These are phyloP conservation scores for Lucilia cuprina DNA, from an alignment of 1,140 invertebrate genomes.

Conservation along the genomic window DNA sequence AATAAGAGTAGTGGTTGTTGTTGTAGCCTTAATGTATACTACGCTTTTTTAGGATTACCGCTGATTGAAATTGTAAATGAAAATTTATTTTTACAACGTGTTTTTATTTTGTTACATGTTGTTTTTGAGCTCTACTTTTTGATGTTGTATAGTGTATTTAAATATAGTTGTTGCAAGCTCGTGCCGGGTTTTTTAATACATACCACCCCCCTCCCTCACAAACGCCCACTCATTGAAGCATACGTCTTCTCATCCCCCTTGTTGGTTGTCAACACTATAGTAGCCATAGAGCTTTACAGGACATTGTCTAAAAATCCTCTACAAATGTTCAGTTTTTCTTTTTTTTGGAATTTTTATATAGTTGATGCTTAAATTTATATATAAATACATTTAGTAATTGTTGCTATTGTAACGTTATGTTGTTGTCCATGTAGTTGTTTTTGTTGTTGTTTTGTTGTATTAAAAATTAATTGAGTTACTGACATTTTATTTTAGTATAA, in stretches of 20 bases:
- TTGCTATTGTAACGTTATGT: background rate
- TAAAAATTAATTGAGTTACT: slow-evolving; percentile 34
- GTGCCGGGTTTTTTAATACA: background rate
- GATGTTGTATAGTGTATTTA: background rate
- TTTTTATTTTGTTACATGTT: slow-evolving; percentile 24
- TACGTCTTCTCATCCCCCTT: background rate
- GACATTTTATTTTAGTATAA: slow-evolving; percentile 37
- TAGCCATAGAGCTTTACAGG: background rate
- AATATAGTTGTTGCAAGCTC: background rate
- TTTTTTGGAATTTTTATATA: background rate
- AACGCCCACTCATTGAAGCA: background rate
- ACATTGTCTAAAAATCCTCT: background rate
- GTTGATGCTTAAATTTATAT: background rate
- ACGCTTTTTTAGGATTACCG: slow-evolving; percentile 58
- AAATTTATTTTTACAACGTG: slow-evolving; percentile 53
- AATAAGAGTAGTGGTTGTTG: background rate
- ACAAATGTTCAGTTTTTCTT: background rate
- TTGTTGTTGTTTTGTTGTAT: slow-evolving; percentile 5
- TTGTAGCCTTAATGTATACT: background rate
- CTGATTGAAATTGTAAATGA: slow-evolving; percentile 62
- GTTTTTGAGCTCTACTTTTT: background rate
- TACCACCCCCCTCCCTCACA: too few relatives aligned
- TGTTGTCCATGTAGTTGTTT: background rate
- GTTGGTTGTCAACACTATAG: slow-evolving; percentile 34
- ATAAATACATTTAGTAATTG: background rate